Conservation (phyloP, 2,888 invertebrate species). For the Xylota sylvarum region DNA sequence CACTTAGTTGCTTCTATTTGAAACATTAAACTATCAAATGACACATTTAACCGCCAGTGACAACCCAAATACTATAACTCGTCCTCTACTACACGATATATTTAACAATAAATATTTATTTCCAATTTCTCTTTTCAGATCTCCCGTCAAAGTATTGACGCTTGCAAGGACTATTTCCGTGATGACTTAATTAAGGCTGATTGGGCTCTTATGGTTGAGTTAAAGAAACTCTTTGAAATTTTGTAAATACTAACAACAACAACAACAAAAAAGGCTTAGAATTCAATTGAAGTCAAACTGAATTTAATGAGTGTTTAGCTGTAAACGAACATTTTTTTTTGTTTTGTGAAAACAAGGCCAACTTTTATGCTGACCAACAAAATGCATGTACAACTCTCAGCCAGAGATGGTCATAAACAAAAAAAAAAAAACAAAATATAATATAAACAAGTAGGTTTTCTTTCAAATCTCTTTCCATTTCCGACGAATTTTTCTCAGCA, state of each 20-base stretch:
- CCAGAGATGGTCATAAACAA: neutral
- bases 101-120: neutral
- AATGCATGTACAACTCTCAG: neutral
- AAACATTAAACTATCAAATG: too few relatives aligned
- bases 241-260: constrained; percentile 87
- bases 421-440: neutral
- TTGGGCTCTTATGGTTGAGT: constrained; percentile 99
- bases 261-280: constrained; percentile 26
- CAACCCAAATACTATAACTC: too few relatives aligned
- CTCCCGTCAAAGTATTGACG: constrained; percentile 98
- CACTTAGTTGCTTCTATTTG: too few relatives aligned
- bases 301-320: constrained; percentile 44
- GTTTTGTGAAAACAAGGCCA: constrained; percentile 24
- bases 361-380: neutral
- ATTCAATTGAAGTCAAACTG: constrained; percentile 31
- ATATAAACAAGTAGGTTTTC: neutral
- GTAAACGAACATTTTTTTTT: constrained; percentile 25
- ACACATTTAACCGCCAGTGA: too few relatives aligned
- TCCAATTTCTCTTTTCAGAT: constrained; percentile 88
- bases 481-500: constrained; percentile 25
- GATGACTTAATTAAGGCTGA: constrained; percentile 98
- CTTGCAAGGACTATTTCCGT: constrained; percentile 99
- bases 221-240: constrained; percentile 98
- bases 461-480: constrained; percentile 20
- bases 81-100: too few relatives aligned